phyloP scores from a whole-genome alignment of 2,113 vertebrate genomes.

The Prietella phreatophila region DNA sequence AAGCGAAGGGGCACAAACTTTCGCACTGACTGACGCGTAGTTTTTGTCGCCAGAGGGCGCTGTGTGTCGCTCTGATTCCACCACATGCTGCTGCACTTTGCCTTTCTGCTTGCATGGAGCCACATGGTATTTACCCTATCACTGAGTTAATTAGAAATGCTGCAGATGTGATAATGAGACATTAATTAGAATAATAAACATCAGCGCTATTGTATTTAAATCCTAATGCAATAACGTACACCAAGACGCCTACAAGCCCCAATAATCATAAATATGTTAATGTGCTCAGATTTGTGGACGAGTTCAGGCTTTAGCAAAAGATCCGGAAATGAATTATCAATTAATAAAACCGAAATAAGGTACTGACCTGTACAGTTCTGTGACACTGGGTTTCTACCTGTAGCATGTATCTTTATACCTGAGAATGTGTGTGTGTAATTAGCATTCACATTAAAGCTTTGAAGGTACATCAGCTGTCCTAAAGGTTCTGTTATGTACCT shows the following conservation, averaged over 20 bases:
- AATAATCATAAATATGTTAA: slow-evolving; percentile 53
- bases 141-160: slow-evolving; percentile 69
- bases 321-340: neutral
- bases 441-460: neutral
- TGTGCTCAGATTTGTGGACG: neutral
- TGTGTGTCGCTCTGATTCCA: slow-evolving; percentile 54
- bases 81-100: slow-evolving; percentile 39
- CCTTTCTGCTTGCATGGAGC: slow-evolving; percentile 57
- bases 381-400: too few species aligned
- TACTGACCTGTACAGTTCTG: neutral
- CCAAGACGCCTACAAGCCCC: slow-evolving; percentile 57
- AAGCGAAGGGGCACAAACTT: neutral
- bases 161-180: slow-evolving; percentile 70
- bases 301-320: neutral
- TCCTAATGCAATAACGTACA: slow-evolving; percentile 59
- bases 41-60: slow-evolving; percentile 59
- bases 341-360: too few species aligned
- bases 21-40: neutral
- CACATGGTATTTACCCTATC: slow-evolving; percentile 70
- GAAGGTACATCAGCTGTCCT: neutral
- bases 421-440: too few species aligned
- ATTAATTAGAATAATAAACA: slow-evolving; percentile 72
- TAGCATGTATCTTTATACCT: too few species aligned
- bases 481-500: neutral
- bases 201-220: slow-evolving; percentile 62